phyloP scores from a whole-genome alignment of 1,140 invertebrate species.

The Lethrus apterus region DNA sequence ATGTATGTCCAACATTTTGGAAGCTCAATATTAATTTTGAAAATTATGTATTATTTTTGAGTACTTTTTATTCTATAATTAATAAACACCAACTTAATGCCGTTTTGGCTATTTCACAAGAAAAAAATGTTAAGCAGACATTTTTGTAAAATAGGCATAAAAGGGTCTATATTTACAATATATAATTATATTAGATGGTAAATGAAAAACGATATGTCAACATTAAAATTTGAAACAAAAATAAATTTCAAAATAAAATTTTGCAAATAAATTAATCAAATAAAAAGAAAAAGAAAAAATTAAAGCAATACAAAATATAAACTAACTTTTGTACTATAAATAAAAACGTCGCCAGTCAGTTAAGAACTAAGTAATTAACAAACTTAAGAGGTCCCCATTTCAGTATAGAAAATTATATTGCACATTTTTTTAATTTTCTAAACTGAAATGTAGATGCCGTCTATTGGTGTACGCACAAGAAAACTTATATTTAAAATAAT shows the following conservation, averaged over 20 bases:
- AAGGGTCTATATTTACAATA: no score
- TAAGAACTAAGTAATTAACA: constrained; percentile 1
- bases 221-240: constrained; percentile 18
- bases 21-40: neutral
- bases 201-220: constrained; percentile 23
- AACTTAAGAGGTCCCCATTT: constrained; percentile 3
- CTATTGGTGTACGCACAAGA: constrained; percentile 2
- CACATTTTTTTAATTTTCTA: constrained; percentile 3
- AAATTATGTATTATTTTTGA: no score
- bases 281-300: neutral
- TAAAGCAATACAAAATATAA: constrained; percentile 15
- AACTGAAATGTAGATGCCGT: constrained; percentile 5
- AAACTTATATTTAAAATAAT: constrained; percentile 13
- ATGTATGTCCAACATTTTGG: neutral
- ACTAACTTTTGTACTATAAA: constrained; percentile 18
- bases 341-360: constrained; percentile 9
- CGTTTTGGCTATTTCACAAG: no score
- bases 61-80: no score
- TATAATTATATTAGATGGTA: no score
- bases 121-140: no score
- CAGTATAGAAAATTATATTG: constrained; percentile 9
- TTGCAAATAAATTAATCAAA: constrained; percentile 7
- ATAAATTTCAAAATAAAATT: constrained; percentile 4
- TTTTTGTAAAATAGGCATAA: no score
- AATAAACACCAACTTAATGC: no score